These are phyloP conservation scores for Callionymus lyra DNA, from an alignment of 2,113 vertebrate species.

Conservation along the genomic window DNA sequence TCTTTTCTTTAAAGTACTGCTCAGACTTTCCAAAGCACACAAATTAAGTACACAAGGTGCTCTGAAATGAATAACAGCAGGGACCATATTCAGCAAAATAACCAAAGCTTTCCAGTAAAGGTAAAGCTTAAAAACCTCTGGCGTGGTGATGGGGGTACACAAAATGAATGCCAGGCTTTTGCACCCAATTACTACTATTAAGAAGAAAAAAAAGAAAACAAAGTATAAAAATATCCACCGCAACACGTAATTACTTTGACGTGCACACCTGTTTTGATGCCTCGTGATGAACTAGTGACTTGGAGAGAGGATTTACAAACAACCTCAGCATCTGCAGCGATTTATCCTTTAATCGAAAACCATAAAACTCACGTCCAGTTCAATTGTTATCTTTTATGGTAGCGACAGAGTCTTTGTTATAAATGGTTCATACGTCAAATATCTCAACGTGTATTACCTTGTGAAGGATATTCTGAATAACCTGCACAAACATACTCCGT, in stretches of 20 bases:
- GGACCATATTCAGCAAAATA: constrained; percentile 38
- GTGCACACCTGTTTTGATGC: constrained; percentile 17
- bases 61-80: constrained; percentile 32
- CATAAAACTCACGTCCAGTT: too few relatives aligned
- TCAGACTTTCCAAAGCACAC: constrained; percentile 26
- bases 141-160: constrained; percentile 32
- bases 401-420: too few relatives aligned
- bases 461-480: too few relatives aligned
- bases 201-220: constrained; percentile 34
- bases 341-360: too few relatives aligned
- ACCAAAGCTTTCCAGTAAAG: constrained; percentile 42
- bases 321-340: too few relatives aligned
- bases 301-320: too few relatives aligned
- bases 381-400: too few relatives aligned
- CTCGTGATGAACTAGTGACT: constrained; percentile 1
- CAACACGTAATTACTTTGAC: constrained; percentile 25
- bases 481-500: too few relatives aligned
- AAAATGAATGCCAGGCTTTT: constrained; percentile 56
- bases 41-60: constrained; percentile 29
- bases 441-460: too few relatives aligned
- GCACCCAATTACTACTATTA: constrained; percentile 42
- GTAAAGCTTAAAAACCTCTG: constrained; percentile 38
- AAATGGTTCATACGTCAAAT: too few relatives aligned
- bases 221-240: constrained; percentile 21
- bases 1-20: constrained; percentile 23